phyloP scores from a whole-genome alignment of 2,797 vertebrate species.

The Coreius guichenoti region DNA sequence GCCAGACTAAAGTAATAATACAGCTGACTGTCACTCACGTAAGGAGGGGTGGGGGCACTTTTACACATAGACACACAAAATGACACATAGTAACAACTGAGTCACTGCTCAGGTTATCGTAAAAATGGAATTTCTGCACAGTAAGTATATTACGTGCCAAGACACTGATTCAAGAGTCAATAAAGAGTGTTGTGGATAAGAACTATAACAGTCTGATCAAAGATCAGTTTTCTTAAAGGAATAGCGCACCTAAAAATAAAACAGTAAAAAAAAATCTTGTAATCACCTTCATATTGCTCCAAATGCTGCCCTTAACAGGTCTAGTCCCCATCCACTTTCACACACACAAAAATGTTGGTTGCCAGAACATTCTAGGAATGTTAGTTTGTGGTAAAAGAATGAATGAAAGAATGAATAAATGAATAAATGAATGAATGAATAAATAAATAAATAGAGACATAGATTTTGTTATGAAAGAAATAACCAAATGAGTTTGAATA shows the following conservation, averaged over 20 bases:
- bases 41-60: neutral
- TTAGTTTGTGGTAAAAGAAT: too few species aligned
- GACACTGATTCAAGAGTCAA: neutral
- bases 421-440: too few species aligned
- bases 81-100: neutral
- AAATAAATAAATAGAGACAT: too few species aligned
- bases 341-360: neutral
- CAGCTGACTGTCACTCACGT: neutral
- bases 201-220: constrained; percentile 2
- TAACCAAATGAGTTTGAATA: too few species aligned
- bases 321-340: neutral
- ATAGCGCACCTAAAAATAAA: neutral
- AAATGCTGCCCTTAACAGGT: neutral
- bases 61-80: neutral
- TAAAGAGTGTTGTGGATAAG: neutral
- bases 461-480: too few species aligned
- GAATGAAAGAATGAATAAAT: too few species aligned
- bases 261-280: neutral
- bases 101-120: constrained; percentile 9
- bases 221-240: constrained; percentile 4
- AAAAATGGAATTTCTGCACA: neutral
- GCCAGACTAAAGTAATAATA: constrained; percentile 21
- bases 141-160: neutral
- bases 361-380: too few species aligned
- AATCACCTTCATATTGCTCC: neutral